Evolutionary conservation across 2,888 invertebrate genomes (phyloP).

Genomic region (Hirtodrosophila trivittata): DNA sequence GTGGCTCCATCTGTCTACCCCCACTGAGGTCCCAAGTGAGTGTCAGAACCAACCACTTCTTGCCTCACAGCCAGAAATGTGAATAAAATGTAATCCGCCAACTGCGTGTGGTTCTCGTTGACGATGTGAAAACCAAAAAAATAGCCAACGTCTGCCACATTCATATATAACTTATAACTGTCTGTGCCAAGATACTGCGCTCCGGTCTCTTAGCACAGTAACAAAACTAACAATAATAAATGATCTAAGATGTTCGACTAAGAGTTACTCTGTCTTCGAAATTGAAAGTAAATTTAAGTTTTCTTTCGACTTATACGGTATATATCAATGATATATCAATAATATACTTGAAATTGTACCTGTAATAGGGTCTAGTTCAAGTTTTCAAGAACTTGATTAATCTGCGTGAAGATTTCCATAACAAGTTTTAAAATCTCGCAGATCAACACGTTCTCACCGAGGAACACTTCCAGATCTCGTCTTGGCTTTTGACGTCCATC

Average conservation of each 20-base stretch:
- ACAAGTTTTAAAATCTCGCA: too few relatives aligned
- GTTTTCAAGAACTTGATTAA: too few relatives aligned
- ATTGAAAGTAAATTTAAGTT: too few relatives aligned
- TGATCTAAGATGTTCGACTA: neutral
- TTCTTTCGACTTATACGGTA: too few relatives aligned
- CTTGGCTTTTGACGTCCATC: too few relatives aligned
- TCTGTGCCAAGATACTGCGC: slow-evolving; percentile 22
- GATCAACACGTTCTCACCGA: too few relatives aligned
- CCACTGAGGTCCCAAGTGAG: neutral
- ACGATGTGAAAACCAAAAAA: slow-evolving; percentile 13
- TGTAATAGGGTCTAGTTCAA: too few relatives aligned
- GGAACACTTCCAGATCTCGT: too few relatives aligned
- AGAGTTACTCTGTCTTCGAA: neutral
- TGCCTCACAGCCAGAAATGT: slow-evolving; percentile 29
- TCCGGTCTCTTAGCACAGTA: neutral
- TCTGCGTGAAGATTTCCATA: too few relatives aligned
- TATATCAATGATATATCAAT: too few relatives aligned
- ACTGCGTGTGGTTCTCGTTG: slow-evolving; percentile 51
- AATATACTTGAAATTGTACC: too few relatives aligned
- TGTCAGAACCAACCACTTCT: neutral
- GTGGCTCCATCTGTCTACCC: slow-evolving; percentile 12
- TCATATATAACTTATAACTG: slow-evolving; percentile 57
- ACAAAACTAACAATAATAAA: slow-evolving; percentile 16
- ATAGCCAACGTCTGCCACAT: slow-evolving; percentile 12
- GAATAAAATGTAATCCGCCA: slow-evolving; percentile 68